Conservation (phyloP, 1,140 invertebrate species). For the Aphelinus atriplicis region DNA sequence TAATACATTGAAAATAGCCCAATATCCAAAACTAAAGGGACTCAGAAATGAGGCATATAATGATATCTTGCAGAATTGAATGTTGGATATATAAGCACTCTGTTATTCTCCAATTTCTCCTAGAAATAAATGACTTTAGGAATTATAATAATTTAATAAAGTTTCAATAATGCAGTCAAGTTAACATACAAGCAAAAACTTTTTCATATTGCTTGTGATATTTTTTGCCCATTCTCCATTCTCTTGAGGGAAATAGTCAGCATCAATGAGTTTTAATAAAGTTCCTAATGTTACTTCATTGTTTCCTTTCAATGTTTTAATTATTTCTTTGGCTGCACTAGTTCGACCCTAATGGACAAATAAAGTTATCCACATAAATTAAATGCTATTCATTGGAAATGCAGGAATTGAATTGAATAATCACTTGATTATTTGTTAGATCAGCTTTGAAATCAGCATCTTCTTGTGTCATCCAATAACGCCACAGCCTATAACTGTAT, state of each 20-base stretch:
- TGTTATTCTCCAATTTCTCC: conserved; percentile 80
- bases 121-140: too few species aligned
- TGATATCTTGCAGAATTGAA: conserved; percentile 87
- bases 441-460: conserved; percentile 70
- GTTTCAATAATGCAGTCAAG: background rate
- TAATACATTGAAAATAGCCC: conserved; percentile 88
- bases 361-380: too few species aligned
- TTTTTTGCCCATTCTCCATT: conserved; percentile 72
- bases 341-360: conserved; percentile 51
- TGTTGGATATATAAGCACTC: conserved; percentile 87
- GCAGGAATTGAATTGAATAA: conserved; percentile 41
- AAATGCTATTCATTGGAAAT: too few species aligned
- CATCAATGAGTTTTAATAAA: conserved; percentile 74
- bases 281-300: conserved; percentile 74
- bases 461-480: conserved; percentile 79
- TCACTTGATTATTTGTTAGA: conserved; percentile 71
- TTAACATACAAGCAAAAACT: conserved; percentile 70
- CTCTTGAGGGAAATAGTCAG: conserved; percentile 71
- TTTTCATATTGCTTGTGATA: conserved; percentile 69
- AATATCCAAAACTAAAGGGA: conserved; percentile 90
- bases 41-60: conserved; percentile 80
- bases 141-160: too few species aligned
- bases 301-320: conserved; percentile 54
- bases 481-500: conserved; percentile 76
- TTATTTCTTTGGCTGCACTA: conserved; percentile 55